Percentiles rank a stretch among this genome's conserved stretches.
These are phyloP conservation scores for Ochropleura leucogaster DNA, from an alignment of 2,888 invertebrate species.

Conservation along the genomic window DNA sequence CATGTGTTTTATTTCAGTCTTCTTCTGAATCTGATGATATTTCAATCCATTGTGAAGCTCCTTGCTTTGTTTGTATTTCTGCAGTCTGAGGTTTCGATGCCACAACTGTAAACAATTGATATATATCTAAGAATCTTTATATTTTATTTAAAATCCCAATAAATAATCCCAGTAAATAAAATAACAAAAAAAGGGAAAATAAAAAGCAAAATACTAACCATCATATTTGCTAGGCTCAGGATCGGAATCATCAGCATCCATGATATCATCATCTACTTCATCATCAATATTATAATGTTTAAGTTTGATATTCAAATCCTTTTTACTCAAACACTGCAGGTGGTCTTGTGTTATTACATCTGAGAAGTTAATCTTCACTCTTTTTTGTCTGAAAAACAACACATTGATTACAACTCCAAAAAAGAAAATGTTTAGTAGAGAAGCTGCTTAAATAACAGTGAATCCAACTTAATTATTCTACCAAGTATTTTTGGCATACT, in stretches of 20 bases:
- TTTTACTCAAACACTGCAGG: constrained; percentile 77
- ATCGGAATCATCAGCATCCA: constrained; percentile 69
- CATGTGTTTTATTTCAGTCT: constrained; percentile 72
- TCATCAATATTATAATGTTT: constrained; percentile 79
- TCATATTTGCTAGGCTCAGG: constrained; percentile 85
- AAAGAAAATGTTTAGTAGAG: not conserved
- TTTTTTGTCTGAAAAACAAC: constrained; percentile 79
- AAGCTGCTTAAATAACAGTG: not conserved
- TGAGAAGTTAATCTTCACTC: constrained; percentile 82
- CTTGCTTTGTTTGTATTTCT: constrained; percentile 80
- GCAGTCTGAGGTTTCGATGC: constrained; percentile 81
- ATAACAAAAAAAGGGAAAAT: not conserved
- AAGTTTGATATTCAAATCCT: constrained; percentile 81
- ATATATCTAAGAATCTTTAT: constrained; percentile 25
- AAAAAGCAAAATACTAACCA: constrained; percentile 70
- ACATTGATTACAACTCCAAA: not conserved
- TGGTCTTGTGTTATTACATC: constrained; percentile 83
- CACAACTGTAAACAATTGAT: constrained; percentile 78
- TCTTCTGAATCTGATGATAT: constrained; percentile 87
- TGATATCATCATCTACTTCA: constrained; percentile 70
- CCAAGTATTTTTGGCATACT: no score
- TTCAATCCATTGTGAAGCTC: constrained; percentile 85
- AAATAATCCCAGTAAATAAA: not conserved
- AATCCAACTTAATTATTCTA: not conserved
- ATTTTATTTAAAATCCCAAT: not conserved